phyloP scores from a whole-genome alignment of 2,888 invertebrate species.

The Andrena bucephala region DNA sequence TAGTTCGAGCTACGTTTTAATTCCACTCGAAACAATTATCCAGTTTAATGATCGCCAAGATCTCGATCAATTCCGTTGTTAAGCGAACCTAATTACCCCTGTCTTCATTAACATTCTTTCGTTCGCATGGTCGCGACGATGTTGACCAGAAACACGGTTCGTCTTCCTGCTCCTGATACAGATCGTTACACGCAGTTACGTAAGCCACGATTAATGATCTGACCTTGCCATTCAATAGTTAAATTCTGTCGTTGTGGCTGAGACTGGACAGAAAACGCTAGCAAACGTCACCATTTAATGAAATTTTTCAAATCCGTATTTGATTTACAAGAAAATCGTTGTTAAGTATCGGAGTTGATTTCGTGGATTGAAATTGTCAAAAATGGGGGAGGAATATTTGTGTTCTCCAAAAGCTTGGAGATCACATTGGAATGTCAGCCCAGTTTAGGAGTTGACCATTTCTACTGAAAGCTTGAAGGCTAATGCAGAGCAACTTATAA shows the following conservation, averaged over 20 bases:
- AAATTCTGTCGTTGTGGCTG: slow-evolving; percentile 63
- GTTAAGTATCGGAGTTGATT: too few relatives aligned
- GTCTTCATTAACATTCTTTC: slow-evolving; percentile 43
- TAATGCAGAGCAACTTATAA: too few relatives aligned
- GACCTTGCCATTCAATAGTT: slow-evolving; percentile 75
- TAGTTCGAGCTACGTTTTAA: not conserved
- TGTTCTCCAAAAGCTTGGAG: too few relatives aligned
- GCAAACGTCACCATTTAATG: not conserved
- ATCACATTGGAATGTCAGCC: too few relatives aligned
- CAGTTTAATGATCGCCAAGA: slow-evolving; percentile 9
- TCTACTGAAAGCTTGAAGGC: not conserved
- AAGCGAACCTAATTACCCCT: slow-evolving; percentile 28
- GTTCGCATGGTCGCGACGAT: slow-evolving; percentile 13
- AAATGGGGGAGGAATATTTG: too few relatives aligned
- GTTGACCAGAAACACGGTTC: slow-evolving; percentile 39
- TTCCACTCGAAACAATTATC: slow-evolving; percentile 13
- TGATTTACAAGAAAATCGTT: too few relatives aligned
- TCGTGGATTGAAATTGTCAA: too few relatives aligned
- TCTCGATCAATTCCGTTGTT: slow-evolving; percentile 34
- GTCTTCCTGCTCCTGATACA: slow-evolving; percentile 53
- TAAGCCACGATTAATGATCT: slow-evolving; percentile 77
- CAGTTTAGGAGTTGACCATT: too few relatives aligned
- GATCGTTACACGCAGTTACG: slow-evolving; percentile 71
- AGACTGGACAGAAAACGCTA: slow-evolving; percentile 40
- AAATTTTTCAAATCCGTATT: too few relatives aligned